Percentiles rank a stretch among this genome's conserved stretches.
Conservation (phyloP, 2,113 vertebrate species). For the Upupa epops region DNA sequence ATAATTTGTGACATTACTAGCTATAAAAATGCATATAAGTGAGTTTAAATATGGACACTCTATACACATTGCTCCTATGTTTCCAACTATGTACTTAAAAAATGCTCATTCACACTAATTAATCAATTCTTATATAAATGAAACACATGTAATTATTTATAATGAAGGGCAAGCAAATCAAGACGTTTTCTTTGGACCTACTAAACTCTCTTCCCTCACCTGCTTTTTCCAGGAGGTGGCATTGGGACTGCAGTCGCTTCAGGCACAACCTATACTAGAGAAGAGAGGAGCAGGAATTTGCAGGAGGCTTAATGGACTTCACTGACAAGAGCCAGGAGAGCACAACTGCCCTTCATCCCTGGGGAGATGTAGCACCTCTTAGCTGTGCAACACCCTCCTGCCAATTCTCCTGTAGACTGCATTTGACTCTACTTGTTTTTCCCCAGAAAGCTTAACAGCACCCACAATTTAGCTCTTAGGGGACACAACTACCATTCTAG, state of each 20-base stretch:
- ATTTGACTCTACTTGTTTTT: not conserved
- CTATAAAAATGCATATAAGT: not conserved
- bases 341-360: not conserved
- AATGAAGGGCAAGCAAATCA: not conserved
- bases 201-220: not conserved
- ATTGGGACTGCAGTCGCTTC: not conserved
- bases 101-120: not conserved
- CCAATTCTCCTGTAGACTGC: not conserved
- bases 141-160: not conserved
- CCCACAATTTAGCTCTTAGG: not conserved
- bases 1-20: not conserved
- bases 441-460: not conserved
- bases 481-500: not conserved
- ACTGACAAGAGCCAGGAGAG: rapidly evolving
- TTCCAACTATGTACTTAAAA: not conserved
- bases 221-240: not conserved
- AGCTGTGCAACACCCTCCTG: not conserved
- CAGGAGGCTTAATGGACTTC: not conserved
- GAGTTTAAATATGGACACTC: not conserved
- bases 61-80: not conserved
- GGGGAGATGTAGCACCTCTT: rapidly evolving
- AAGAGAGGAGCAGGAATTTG: not conserved
- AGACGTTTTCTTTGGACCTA: not conserved
- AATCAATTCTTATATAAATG: not conserved
- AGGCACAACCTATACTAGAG: not conserved